Evolutionary conservation across 2,888 invertebrate species (phyloP).

Genomic region (Protophormia terraenovae): DNA sequence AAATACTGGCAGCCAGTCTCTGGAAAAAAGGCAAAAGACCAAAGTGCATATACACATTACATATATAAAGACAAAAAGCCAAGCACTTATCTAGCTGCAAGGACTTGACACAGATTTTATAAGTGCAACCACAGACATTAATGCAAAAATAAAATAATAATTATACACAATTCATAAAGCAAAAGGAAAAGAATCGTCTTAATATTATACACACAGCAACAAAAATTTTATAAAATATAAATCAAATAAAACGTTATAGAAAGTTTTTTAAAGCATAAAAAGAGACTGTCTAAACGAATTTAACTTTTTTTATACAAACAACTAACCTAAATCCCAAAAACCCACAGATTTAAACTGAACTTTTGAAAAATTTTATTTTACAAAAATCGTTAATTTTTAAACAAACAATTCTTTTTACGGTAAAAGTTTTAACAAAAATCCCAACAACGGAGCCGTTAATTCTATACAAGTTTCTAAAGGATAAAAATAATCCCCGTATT

Average conservation of each 20-base stretch:
- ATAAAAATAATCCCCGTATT: slow-evolving; percentile 61
- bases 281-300: slow-evolving; percentile 63
- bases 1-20: slow-evolving; percentile 2
- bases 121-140: slow-evolving; percentile 59
- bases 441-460: slow-evolving; percentile 81
- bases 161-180: slow-evolving; percentile 33
- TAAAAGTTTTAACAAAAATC: slow-evolving; percentile 74
- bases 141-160: slow-evolving; percentile 29
- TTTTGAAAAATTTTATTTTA: slow-evolving; percentile 53
- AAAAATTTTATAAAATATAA: not conserved
- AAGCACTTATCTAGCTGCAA: slow-evolving; percentile 54
- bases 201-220: not conserved
- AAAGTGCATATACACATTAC: slow-evolving; percentile 45
- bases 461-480: slow-evolving; percentile 65
- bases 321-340: not conserved
- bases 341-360: slow-evolving; percentile 4
- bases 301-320: slow-evolving; percentile 40
- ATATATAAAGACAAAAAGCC: slow-evolving; percentile 45
- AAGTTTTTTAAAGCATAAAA: not conserved
- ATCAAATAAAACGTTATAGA: not conserved
- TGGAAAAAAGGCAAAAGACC: slow-evolving; percentile 24
- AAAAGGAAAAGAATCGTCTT: no score
- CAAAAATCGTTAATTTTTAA: slow-evolving; percentile 27
- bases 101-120: slow-evolving; percentile 71
- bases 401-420: slow-evolving; percentile 67